A percentile compares a stretch with the other conserved stretches of the same genome.
Conservation (phyloP, 2,113 vertebrate genomes). For the Athene noctua region DNA sequence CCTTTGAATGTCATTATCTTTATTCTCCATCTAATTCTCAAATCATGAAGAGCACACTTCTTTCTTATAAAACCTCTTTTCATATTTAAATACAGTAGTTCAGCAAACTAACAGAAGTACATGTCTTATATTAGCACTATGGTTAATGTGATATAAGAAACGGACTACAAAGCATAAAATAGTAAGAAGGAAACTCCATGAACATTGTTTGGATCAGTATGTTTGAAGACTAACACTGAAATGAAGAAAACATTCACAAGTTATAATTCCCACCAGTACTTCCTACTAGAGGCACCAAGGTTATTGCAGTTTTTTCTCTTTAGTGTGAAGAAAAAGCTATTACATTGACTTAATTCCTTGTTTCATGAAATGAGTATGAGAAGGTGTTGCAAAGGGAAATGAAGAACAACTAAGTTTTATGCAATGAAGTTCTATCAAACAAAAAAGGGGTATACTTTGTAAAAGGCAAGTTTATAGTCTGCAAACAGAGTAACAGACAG, state of each 20-base stretch:
- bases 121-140: background rate
- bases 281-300: background rate
- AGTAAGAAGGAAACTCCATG: background rate
- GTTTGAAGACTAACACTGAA: background rate
- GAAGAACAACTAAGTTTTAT: background rate
- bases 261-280: background rate
- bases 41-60: background rate
- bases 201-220: background rate
- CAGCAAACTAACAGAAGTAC: background rate
- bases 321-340: background rate
- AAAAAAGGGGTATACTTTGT: background rate
- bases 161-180: background rate
- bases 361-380: background rate
- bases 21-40: background rate
- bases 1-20: background rate
- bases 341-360: background rate
- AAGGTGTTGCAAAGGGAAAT: background rate
- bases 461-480: background rate
- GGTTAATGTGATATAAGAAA: background rate
- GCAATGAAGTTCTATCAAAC: background rate
- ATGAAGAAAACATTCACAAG: background rate
- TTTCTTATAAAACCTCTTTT: background rate
- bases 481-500: background rate
- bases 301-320: background rate
- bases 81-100: background rate